These are phyloP conservation scores for Spinus pinus DNA, from an alignment of 2,797 vertebrate species.

Conservation along the genomic window DNA sequence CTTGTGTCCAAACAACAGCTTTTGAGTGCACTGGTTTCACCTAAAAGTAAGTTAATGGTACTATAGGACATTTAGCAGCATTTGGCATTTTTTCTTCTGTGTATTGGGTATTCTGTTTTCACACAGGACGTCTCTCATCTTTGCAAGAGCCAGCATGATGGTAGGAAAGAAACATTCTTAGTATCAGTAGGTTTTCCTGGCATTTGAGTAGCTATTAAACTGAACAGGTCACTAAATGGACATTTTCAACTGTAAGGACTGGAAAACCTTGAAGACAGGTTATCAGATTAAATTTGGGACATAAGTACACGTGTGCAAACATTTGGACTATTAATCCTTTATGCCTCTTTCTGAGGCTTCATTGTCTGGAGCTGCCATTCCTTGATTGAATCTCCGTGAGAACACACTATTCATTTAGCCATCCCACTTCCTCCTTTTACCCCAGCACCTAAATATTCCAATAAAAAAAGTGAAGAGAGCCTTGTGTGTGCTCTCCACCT, in stretches of 20 bases:
- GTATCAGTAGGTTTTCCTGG: neutral
- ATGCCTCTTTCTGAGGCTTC: constrained; percentile 48
- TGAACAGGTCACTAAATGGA: constrained; percentile 1
- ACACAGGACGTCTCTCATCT: neutral
- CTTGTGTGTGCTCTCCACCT: constrained; percentile 59
- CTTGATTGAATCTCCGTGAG: constrained; percentile 48
- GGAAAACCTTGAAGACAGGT: constrained; percentile 38
- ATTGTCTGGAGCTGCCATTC: constrained; percentile 54
- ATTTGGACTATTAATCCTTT: constrained; percentile 50
- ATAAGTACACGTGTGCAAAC: constrained; percentile 44
- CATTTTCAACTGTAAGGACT: constrained; percentile 10
- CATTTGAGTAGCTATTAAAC: neutral
- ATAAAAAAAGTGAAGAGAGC: constrained; percentile 64
- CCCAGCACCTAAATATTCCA: constrained; percentile 54
- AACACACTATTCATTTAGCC: constrained; percentile 55
- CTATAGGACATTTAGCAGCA: neutral
- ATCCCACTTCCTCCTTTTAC: constrained; percentile 58
- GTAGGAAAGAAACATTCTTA: neutral
- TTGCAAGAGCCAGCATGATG: neutral
- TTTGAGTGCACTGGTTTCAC: neutral
- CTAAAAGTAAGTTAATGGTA: neutral
- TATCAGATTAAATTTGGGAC: constrained; percentile 55
- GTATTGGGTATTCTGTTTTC: neutral
- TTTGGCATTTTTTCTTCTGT: neutral
- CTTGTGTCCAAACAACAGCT: neutral